These are phyloP conservation scores for Catharus bicknelli DNA, from an alignment of 2,113 vertebrate genomes.

Conservation along the genomic window DNA sequence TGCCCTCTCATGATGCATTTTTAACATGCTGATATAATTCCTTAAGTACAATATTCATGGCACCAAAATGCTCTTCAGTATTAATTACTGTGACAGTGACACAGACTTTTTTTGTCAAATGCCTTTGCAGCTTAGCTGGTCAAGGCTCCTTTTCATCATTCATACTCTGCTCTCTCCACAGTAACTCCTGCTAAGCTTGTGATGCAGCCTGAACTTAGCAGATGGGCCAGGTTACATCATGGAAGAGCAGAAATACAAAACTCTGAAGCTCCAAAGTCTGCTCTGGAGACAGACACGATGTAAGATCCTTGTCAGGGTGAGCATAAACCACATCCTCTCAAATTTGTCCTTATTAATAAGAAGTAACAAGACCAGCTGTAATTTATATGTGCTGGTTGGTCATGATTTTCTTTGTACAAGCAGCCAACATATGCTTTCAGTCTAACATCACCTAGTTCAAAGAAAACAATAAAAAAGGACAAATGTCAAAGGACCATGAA, in stretches of 20 bases:
- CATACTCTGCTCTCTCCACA: not conserved
- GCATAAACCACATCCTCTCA: slow-evolving; percentile 23
- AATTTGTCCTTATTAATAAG: slow-evolving; percentile 25
- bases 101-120: slow-evolving; percentile 30
- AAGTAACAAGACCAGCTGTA: slow-evolving; percentile 30
- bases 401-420: slow-evolving; percentile 29
- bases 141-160: slow-evolving; percentile 52
- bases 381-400: not conserved
- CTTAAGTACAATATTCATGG: slow-evolving; percentile 55
- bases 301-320: slow-evolving; percentile 36
- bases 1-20: slow-evolving; percentile 55
- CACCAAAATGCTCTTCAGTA: slow-evolving; percentile 48
- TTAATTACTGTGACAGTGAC: slow-evolving; percentile 54
- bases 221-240: slow-evolving; percentile 53
- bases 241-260: slow-evolving; percentile 29
- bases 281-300: slow-evolving; percentile 18
- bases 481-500: slow-evolving; percentile 29
- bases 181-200: slow-evolving; percentile 29
- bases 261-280: not conserved
- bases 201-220: slow-evolving; percentile 3
- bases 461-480: slow-evolving; percentile 40
- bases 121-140: slow-evolving; percentile 11
- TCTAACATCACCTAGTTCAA: slow-evolving; percentile 60
- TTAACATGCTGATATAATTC: slow-evolving; percentile 61
- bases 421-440: slow-evolving; percentile 52